These are phyloP conservation scores for Pseudois nayaur DNA, from an alignment of 2,113 vertebrate species.

Conservation along the genomic window DNA sequence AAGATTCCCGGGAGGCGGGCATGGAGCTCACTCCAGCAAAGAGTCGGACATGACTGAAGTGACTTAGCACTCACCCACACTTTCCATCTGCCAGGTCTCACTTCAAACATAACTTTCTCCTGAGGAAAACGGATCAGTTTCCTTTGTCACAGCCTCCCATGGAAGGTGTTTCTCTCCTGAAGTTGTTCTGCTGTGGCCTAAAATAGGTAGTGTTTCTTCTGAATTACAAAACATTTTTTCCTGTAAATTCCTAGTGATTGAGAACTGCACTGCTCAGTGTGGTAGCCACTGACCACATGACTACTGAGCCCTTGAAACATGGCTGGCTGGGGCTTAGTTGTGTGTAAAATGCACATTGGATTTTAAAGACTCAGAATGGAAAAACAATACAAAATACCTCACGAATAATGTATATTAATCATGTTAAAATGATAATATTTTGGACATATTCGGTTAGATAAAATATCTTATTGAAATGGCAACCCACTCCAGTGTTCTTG, in stretches of 20 bases:
- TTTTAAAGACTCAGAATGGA: constrained; percentile 19
- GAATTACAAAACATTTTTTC: not conserved
- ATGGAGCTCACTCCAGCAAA: not conserved
- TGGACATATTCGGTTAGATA: not conserved
- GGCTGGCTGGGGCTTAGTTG: not conserved
- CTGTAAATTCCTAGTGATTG: not conserved
- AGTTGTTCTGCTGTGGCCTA: not conserved
- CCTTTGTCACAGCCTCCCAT: not conserved
- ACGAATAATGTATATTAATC: not conserved
- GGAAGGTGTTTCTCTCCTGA: not conserved
- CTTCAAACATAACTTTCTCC: not conserved
- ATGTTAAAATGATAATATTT: not conserved
- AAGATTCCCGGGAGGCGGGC: not conserved
- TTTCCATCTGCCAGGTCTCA: not conserved
- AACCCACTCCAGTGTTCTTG: no score
- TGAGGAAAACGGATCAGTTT: not conserved
- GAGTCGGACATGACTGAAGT: not conserved
- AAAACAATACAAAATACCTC: not conserved
- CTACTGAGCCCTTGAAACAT: not conserved
- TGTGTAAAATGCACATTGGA: not conserved
- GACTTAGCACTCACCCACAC: not conserved
- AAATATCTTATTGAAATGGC: not conserved
- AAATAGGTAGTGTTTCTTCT: not conserved
- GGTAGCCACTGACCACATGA: not conserved
- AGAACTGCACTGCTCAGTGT: not conserved